Evolutionary conservation across 2,888 invertebrate species (phyloP), one percentile per base, ranked within the genome.

Genomic region (Tetranychus piercei): DNA sequence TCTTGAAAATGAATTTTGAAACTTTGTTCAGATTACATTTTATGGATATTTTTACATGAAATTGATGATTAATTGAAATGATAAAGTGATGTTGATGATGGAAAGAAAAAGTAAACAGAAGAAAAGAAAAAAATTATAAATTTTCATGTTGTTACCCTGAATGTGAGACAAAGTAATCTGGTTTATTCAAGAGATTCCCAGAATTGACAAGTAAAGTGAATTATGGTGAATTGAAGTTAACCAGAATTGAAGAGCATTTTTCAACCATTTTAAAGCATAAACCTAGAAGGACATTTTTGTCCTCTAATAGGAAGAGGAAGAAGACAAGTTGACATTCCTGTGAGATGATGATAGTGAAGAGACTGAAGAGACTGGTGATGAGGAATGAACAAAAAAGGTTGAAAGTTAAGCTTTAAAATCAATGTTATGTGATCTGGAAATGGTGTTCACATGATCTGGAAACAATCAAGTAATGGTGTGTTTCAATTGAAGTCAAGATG

Each of bases 201-300:
- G 69, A 22, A 22, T 20, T 20, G 69, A 69, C 69, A 69, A 34
- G 69, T 20, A 9, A 34, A 69, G 69, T 69, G 69, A 69, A 34
- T 23, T 20, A 34, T 20, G 11, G 34, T 15, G 69, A 69, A 34
- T 20, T 23, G 69, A 34, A 34, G 69, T 20, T 23, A 34, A 69
- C 22, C 22, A 34, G 34, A 11, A 34, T 34, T 34, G 34, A 5
- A 5, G 34, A 55, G 0, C 55, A 55, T 55, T 55, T 55, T 55
- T 55, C 55, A 55, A 1, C 55, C 9, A 55, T 69, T 20, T 69
- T 67, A 22, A 67, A 23, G 69, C 67, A 20, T 23, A 20, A 23
- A 22, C 18, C 22, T 18, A 55, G 55, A 15, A 15, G 34, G 34
- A 34, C 34, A 34, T 34, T 34, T 34, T 34, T 34, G 34, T 34